Evolutionary conservation across 64 coral and sea anemone species (phyloP).

Genomic region (Actinia tenebrosa): DNA sequence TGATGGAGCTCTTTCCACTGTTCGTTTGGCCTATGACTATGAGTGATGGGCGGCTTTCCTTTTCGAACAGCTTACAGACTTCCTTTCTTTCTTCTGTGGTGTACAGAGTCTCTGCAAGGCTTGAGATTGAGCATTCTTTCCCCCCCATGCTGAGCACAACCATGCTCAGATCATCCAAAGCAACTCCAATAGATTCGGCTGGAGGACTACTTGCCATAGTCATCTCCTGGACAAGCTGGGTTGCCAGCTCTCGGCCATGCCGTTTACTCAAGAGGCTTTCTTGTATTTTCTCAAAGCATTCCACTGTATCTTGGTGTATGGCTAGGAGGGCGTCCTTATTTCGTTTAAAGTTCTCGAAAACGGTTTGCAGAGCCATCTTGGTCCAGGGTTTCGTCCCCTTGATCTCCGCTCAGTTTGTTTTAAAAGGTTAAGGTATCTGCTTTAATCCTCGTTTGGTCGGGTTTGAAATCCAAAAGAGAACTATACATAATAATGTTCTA

Average conservation of each 20-base stretch:
- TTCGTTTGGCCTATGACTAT: slow-evolving; percentile 66
- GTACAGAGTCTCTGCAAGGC: slow-evolving; percentile 29
- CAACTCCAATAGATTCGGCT: neutral
- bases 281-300: slow-evolving; percentile 43
- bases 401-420: neutral
- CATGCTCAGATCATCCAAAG: neutral
- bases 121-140: neutral
- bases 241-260: neutral
- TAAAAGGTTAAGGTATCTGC: neutral
- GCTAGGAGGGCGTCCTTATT: slow-evolving; percentile 19
- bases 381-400: neutral
- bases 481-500: neutral
- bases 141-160: neutral
- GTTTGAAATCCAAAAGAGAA: neutral
- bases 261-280: neutral
- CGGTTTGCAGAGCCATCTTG: slow-evolving; percentile 9
- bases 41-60: slow-evolving; percentile 23
- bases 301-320: slow-evolving; percentile 41
- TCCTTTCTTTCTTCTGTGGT: slow-evolving; percentile 32
- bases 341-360: slow-evolving; percentile 46
- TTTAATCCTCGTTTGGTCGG: neutral
- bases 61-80: slow-evolving; percentile 20
- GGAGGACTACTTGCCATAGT: neutral
- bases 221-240: slow-evolving; percentile 4
- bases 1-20: slow-evolving; percentile 67